A percentile compares a stretch with the other conserved stretches of the same genome.
These are phyloP conservation scores for Pachyuromys duprasi DNA, from an alignment of 2,797 vertebrate species.

Conservation along the genomic window DNA sequence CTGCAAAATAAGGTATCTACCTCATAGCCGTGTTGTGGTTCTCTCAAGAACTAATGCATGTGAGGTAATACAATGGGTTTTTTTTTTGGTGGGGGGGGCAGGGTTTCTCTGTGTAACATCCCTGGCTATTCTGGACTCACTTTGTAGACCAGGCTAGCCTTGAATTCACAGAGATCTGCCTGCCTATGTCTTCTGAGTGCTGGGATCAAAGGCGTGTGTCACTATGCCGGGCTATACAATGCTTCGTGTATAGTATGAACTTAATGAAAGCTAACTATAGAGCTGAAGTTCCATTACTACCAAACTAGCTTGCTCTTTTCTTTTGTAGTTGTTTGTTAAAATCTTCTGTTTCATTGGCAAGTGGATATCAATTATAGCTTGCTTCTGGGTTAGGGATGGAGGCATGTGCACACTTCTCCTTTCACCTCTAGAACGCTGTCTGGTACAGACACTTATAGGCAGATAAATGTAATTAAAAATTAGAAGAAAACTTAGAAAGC, in stretches of 20 bases:
- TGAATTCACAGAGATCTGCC: no score
- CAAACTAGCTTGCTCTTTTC: background rate
- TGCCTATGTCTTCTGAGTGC: no score
- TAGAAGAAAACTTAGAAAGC: background rate
- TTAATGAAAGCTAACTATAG: constrained; percentile 12
- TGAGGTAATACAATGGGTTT: background rate
- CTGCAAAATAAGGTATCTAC: background rate
- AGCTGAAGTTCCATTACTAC: background rate
- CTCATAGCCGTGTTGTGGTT: background rate
- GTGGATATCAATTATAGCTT: background rate
- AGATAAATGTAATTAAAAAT: background rate
- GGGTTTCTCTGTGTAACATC: no score
- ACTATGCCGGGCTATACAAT: background rate
- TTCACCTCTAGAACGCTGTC: background rate
- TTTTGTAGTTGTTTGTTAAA: background rate
- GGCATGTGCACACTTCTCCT: background rate
- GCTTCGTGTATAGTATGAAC: background rate
- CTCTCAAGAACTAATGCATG: constrained; percentile 24
- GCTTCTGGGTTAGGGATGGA: background rate
- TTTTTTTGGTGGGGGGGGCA: no score
- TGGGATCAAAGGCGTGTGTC: no score
- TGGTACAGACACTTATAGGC: background rate
- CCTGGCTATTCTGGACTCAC: no score
- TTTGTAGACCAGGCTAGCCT: no score
- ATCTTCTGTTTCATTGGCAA: background rate